Percentiles rank a stretch among this genome's conserved stretches.
Evolutionary conservation across 92 coral and sea anemone species (phyloP).

Genomic region (Heliopora coerulea): DNA sequence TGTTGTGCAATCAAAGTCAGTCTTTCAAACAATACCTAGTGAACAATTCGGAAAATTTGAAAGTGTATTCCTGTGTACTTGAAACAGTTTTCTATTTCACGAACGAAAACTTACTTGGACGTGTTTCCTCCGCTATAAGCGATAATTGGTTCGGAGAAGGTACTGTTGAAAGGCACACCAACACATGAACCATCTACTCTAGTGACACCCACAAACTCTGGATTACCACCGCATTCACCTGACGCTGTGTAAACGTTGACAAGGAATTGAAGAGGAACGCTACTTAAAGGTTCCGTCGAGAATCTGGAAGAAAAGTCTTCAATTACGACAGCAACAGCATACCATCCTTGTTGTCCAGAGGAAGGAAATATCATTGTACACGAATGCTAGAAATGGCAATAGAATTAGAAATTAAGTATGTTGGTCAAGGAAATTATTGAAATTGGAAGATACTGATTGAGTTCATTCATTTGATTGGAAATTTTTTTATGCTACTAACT

Average conservation of each 20-base stretch:
- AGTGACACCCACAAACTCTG: constrained; percentile 59
- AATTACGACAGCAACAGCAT: constrained; percentile 66
- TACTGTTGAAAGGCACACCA: constrained; percentile 59
- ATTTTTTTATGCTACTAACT: no score
- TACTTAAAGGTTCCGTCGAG: constrained; percentile 56
- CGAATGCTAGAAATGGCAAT: constrained; percentile 53
- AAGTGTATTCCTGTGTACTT: no score
- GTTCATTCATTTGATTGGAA: no score
- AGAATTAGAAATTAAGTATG: no score
- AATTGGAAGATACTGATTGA: no score
- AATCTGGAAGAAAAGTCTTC: constrained; percentile 65
- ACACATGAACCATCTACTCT: constrained; percentile 72
- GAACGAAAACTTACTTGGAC: constrained; percentile 58
- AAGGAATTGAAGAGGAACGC: constrained; percentile 75
- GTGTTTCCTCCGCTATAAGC: constrained; percentile 59
- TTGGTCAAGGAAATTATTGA: no score
- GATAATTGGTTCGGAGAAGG: constrained; percentile 63
- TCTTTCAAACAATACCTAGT: no score
- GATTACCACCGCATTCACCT: constrained; percentile 54
- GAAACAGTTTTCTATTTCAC: no score
- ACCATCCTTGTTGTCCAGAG: constrained; percentile 45
- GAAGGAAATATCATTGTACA: constrained; percentile 61
- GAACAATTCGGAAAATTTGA: no score
- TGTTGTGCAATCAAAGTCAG: no score
- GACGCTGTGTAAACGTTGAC: constrained; percentile 52